Conservation (phyloP, 1,140 invertebrate genomes). For the Drosophila prosaltans region DNA sequence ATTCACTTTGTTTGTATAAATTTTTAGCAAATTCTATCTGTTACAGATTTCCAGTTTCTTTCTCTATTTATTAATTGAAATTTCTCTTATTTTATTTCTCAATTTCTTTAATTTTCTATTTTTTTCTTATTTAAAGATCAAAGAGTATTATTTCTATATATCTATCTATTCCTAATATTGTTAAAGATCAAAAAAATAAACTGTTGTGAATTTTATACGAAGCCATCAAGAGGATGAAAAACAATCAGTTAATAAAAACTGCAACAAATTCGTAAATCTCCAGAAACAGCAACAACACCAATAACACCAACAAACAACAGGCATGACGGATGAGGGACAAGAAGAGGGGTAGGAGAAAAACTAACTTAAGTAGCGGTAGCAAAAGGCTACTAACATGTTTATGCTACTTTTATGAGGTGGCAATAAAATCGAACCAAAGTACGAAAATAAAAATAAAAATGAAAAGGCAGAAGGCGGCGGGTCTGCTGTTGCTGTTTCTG, state of each 20-base stretch:
- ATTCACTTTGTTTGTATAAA: no score
- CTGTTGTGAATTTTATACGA: no score
- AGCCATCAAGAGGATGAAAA: constrained; percentile 4
- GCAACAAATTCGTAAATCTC: constrained; percentile 33
- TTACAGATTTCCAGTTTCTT: no score
- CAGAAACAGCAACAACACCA: not conserved
- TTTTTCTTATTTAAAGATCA: no score
- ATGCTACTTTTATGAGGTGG: constrained; percentile 79
- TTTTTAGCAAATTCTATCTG: no score
- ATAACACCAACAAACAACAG: not conserved
- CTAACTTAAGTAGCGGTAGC: constrained; percentile 80
- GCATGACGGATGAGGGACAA: not conserved
- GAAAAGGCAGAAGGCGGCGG: constrained; percentile 34
- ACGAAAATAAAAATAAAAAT: constrained; percentile 71
- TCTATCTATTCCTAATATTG: no score
- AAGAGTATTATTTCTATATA: no score
- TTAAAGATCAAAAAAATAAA: no score
- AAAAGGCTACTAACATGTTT: constrained; percentile 82
- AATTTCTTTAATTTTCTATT: no score
- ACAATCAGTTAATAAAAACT: constrained; percentile 21
- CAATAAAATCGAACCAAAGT: constrained; percentile 79
- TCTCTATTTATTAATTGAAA: no score
- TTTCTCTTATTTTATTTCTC: no score
- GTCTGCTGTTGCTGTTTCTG: constrained; percentile 7
- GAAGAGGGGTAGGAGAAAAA: constrained; percentile 15